These are phyloP conservation scores for Mellivora capensis DNA, from an alignment of 2,113 vertebrate genomes.

Conservation along the genomic window DNA sequence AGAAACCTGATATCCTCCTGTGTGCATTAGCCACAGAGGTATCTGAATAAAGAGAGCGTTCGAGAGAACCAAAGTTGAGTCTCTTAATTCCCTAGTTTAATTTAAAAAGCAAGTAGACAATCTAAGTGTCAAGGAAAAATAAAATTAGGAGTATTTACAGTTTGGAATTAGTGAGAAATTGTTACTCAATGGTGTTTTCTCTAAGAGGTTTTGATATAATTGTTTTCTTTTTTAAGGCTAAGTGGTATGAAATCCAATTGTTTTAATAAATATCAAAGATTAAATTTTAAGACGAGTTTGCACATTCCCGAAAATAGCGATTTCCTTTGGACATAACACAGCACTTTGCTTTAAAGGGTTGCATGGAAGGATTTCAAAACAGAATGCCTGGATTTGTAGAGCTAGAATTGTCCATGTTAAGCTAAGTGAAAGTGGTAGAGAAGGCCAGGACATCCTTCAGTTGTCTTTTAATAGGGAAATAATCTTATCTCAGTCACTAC, in stretches of 20 bases:
- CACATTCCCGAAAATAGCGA: neutral
- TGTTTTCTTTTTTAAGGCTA: neutral
- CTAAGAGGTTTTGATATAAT: neutral
- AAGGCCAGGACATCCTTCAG: neutral
- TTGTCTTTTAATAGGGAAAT: neutral
- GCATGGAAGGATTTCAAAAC: neutral
- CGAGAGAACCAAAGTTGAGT: neutral
- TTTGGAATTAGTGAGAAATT: conserved; percentile 1
- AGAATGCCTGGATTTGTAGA: neutral
- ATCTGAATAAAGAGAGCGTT: neutral
- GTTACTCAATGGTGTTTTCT: neutral
- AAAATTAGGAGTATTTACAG: neutral
- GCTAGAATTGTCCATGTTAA: neutral
- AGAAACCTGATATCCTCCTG: neutral
- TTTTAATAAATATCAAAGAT: neutral
- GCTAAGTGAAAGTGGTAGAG: neutral
- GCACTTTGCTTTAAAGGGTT: neutral
- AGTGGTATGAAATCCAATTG: neutral
- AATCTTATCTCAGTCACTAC: neutral
- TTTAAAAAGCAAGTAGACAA: neutral
- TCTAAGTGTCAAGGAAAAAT: neutral
- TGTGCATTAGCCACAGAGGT: neutral
- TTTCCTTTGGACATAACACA: neutral
- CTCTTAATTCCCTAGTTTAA: neutral
- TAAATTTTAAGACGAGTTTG: neutral